Evolutionary conservation across 2,113 vertebrate species (phyloP), one percentile per base, ranked within the genome.

Genomic region (Labeo rohita): DNA sequence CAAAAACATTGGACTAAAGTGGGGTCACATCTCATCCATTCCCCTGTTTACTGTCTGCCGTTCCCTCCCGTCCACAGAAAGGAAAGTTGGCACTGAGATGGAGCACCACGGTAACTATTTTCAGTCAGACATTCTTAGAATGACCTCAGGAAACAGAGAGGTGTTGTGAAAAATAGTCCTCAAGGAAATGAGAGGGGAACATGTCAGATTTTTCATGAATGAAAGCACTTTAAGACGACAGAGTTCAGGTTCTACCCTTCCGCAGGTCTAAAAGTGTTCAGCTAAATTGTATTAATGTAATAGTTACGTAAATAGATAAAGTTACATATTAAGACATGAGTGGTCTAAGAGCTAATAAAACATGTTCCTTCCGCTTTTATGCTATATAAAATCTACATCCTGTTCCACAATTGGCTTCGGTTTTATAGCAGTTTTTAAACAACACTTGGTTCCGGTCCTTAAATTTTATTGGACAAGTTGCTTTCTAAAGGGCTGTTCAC

Each of bases 121-220:
- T 85, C 56, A 83, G 88, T 43, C 39, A 89, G 80, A 52, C 88
- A 82, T 87, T 89, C 83, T 87, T 89, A 83, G 52, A 84, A 74
- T 74, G 86, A 83, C 73, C 77, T 89, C 88, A 89, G 88, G 88
- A 89, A 89, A 84, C 72, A 68, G 84, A 85, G 70, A 83, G 80
- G 83, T 89, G 88, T 83, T 85, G 80, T 74, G 86, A 89, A 89
- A 85, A 89, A 87, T 83, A 85, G 85, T 59, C n/a, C 76, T 80
- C 68, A 74, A 84, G 88, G 88, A 87, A 87, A 80, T 56, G 65
- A 84, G 63, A 43, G 65, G 66, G 86, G 52, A 85, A 84, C 79
- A 83, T 78, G 86, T 83, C 81, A 61, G 63, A 50, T 85, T 76
- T 74, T 87, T 85, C 80, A 85, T 84, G 80, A 89, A 87, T 83